Base-by-base conservation (phyloP, 2,113 vertebrate species). In the Anas platyrhynchos region DNA sequence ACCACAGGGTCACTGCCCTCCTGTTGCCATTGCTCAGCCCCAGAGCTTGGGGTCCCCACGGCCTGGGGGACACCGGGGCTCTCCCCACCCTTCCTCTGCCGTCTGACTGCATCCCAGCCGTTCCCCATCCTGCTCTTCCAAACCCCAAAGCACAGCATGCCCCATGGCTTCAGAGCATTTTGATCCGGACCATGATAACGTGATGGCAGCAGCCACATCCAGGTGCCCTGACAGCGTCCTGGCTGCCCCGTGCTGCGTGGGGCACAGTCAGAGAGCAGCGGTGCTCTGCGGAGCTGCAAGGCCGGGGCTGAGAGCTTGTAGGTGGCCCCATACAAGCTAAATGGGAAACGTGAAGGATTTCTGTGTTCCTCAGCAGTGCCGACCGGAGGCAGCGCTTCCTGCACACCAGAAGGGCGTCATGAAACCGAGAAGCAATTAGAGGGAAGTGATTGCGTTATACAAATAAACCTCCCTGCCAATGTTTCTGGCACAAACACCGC, bases 251-350 rank as follows among this genome's bases (percentile, higher is more conserved):
- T 3, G 34, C 34, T 21, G 6, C 13, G 12, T 5, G 0, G 7
- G 56, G 25, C 27, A 32, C 16, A 8, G 13, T 31, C 3, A 25
- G 71, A n/a, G 34, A 23, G 16, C 0, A 0, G 6, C 1, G 1
- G 48, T 58, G 63, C 41, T 11, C 23, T 0, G 0, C 48, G 22
- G 41, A 36, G 48, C 77, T 63, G 63, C 48, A 31, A 18, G 58
- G 54, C n/a, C 18, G 6, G 52, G 29, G 50, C 26, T 34, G 67
- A 36, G 21, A 7, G 17, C 32, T 43, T 6, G 15, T 17, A 8
- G 15, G 29, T 11, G 21, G 52, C 54, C 31, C 16, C 11, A 12
- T 4, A 26, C 8, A 12, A 3, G 29, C 21, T 32, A 31, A 68
- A 46, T 20, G 29, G 17, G 21, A 50, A 80, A 17, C 3, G 13